Evolutionary conservation across 2,797 vertebrate genomes (phyloP).

Genomic region (Rhinoraja longicauda): DNA sequence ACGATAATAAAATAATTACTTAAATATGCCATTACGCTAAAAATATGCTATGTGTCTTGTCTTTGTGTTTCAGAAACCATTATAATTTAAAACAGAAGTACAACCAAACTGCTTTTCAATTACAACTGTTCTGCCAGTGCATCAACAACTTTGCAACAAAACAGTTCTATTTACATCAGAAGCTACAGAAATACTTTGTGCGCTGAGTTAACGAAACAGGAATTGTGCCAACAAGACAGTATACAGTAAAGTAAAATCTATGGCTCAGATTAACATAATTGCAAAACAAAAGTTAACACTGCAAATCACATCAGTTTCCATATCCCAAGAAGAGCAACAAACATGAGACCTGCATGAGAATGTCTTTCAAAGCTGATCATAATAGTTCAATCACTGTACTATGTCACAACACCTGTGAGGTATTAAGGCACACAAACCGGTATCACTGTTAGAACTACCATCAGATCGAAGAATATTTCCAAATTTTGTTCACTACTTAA

Average conservation of each 20-base stretch:
- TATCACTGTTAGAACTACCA: neutral
- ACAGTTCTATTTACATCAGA: slow-evolving; percentile 13
- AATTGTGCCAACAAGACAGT: neutral
- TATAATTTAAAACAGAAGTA: neutral
- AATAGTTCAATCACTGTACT: neutral
- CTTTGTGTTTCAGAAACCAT: neutral
- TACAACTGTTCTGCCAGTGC: neutral
- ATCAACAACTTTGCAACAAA: slow-evolving; percentile 21
- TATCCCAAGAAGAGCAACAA: neutral
- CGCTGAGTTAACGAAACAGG: neutral
- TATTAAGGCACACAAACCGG: neutral
- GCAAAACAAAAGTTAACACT: slow-evolving; percentile 15
- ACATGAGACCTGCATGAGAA: neutral
- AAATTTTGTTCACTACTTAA: neutral
- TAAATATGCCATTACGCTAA: too few species aligned
- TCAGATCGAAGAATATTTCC: neutral
- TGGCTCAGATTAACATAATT: neutral
- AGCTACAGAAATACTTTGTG: neutral
- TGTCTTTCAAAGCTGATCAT: neutral
- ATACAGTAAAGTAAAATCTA: slow-evolving; percentile 4
- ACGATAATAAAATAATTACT: neutral
- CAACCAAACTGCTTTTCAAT: neutral
- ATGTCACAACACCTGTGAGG: neutral
- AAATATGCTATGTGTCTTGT: too few species aligned
- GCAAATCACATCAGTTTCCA: neutral